Conservation (phyloP, 2,888 invertebrate species). For the Nomada ferruginata region DNA sequence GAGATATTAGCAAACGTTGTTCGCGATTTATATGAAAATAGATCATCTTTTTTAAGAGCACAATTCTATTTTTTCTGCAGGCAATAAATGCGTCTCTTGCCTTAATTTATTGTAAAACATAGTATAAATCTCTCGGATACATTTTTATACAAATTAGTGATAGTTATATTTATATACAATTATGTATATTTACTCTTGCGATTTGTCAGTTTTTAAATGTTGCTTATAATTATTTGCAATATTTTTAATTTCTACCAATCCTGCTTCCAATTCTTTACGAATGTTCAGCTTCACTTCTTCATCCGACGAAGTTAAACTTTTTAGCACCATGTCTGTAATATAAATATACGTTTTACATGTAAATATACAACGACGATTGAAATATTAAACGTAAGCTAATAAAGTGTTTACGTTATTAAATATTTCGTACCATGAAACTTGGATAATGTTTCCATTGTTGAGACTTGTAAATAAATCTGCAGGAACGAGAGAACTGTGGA, state of each 20-base stretch:
- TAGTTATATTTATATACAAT: slow-evolving; percentile 46
- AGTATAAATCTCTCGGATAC: slow-evolving; percentile 29
- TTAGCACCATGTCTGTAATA: slow-evolving; percentile 87
- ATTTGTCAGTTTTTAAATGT: slow-evolving; percentile 78
- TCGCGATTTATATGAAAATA: slow-evolving; percentile 26
- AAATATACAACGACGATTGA: slow-evolving; percentile 4
- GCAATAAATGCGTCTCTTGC: slow-evolving; percentile 8
- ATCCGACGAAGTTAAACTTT: slow-evolving; percentile 86
- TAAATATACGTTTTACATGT: background rate
- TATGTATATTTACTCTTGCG: slow-evolving; percentile 66
- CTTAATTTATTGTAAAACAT: slow-evolving; percentile 57
- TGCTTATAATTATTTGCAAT: slow-evolving; percentile 86
- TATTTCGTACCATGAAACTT: slow-evolving; percentile 90
- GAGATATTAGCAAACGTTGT: slow-evolving; percentile 34
- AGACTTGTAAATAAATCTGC: slow-evolving; percentile 88
- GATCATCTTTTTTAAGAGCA: background rate
- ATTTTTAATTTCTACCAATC: slow-evolving; percentile 85
- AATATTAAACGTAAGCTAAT: background rate
- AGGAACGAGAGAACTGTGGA: slow-evolving; percentile 91
- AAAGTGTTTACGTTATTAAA: slow-evolving; percentile 1
- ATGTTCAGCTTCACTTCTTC: slow-evolving; percentile 85
- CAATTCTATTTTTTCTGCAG: background rate
- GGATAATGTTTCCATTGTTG: slow-evolving; percentile 88
- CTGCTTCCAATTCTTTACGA: slow-evolving; percentile 85
- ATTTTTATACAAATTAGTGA: slow-evolving; percentile 45